Evolutionary conservation across 2,888 invertebrate genomes (phyloP), one percentile per base, ranked within the genome.

Genomic region (Dioctria rufipes): DNA sequence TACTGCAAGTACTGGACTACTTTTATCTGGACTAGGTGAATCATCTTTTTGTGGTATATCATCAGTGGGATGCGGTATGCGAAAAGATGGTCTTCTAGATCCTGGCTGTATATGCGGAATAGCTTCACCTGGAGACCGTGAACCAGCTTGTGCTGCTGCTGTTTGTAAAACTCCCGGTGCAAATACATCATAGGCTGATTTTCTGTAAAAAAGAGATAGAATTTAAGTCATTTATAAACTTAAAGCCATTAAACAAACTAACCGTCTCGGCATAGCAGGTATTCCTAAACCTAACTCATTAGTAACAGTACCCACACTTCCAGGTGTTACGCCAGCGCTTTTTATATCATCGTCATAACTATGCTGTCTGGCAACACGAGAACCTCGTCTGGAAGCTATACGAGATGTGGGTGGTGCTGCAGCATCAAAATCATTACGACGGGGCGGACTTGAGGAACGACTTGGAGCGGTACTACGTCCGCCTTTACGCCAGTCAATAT

Each of bases 111-210:
- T 85, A 66, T 87, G 86, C n/a, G 87, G 86, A 80, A 86, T 84
- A 43, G 89, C 88, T 54, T 90, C 90, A 8, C 89, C 89, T 40
- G 90, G 85, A 40, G 86, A 86, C 81, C 86, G 86, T 40, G 86
- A 84, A 9, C 86, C 87, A 73, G 86, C 84, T 84, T 86, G 86
- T 25, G 88, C 86, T n/a, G 86, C 86, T 5, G 89, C 89, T 67
- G 88, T 85, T 51, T 89, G 91, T 67, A 92, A 88, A 58, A 89
- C 86, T 77, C 92, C 92, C 2, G 94, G 93, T 2, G 93, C 93
- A 85, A 94, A 95, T 11, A 96, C 95, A 86, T 96, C 96, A 85
- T 96, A 96, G 13, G 96, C 95, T 60, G 96, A 96, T 82, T 89
- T 89, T 82, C 89, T 88, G n/a, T 1, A 49, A 40, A 54, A 54